Conservation (phyloP, 2,888 invertebrate species). For the Pseudococcus viburni region DNA sequence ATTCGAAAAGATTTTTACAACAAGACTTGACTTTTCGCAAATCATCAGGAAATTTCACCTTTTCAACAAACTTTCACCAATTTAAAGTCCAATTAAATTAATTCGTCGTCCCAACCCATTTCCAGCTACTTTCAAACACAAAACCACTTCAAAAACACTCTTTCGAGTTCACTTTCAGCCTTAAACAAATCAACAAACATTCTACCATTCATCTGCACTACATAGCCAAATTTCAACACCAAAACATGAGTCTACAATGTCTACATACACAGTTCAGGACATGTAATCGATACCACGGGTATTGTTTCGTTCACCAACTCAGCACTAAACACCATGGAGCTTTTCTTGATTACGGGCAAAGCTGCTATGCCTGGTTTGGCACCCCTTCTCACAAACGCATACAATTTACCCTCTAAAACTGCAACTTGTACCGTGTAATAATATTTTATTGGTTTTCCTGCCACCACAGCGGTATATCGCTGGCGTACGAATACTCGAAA, state of each 20-base stretch:
- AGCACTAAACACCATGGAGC: not conserved
- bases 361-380: conserved; percentile 4
- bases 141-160: not conserved
- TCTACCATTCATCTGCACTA: not conserved
- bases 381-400: not conserved
- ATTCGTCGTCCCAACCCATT: too few relatives aligned
- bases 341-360: conserved; percentile 22
- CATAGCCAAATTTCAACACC: not conserved
- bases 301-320: conserved; percentile 27
- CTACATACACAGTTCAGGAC: not conserved
- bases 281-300: conserved; percentile 13
- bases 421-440: not conserved
- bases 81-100: too few relatives aligned
- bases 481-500: not conserved
- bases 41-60: too few relatives aligned
- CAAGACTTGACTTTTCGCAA: too few relatives aligned
- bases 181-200: not conserved
- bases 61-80: too few relatives aligned
- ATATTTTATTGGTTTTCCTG: conserved; percentile 37
- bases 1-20: too few relatives aligned
- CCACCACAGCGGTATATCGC: not conserved
- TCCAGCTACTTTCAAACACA: not conserved
- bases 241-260: not conserved
- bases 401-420: conserved; percentile 8
- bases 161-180: not conserved